Evolutionary conservation across 2,888 invertebrate species (phyloP), one percentile per base, ranked within the genome.

Genomic region (Drosophila algonquin): DNA sequence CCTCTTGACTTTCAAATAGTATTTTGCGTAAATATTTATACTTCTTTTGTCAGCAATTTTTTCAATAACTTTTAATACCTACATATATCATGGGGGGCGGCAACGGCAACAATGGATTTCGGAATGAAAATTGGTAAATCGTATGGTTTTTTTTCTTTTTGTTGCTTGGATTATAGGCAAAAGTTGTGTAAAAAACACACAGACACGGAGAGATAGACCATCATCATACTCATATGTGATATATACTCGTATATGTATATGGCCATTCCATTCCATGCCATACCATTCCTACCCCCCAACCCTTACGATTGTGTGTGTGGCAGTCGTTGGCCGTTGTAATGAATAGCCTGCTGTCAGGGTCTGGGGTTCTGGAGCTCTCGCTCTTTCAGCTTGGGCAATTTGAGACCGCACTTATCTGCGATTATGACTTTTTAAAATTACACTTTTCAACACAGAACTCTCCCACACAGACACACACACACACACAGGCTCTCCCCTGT

Each of bases 1-100:
- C 62, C 63, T 67, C 65, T 55, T 75, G 74, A 75, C 80, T 78
- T 65, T 78, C 70, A 74, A 85, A 87, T 87, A 80, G 85, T 85
- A 87, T 87, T 87, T 84, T 89, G 53, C 48, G 83, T 75, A 87
- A 91, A 91, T 91, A 90, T 91, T 90, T 90, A 81, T 83, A 81
- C 75, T 87, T 89, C 90, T 90, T 91, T 91, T 90, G 90, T 90
- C 90, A 90, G 90, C 91, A 82, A 53, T 85, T 84, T 88, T 90
- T 89, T 80, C 87, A 83, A 83, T 88, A 80, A 85, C 81, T 79
- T 89, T 87, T 80, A 81, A 89, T 87, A 80, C 80, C 77, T 73
- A 74, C 76, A 86, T 86, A 85, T 87, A 86, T 84, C 80, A 87
- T 68, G 65, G 58, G 54, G 45, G 58, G n/a, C 9, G 27, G n/a